phyloP scores from a whole-genome alignment of 2,888 invertebrate species.

The Pachydiplax longipennis region DNA sequence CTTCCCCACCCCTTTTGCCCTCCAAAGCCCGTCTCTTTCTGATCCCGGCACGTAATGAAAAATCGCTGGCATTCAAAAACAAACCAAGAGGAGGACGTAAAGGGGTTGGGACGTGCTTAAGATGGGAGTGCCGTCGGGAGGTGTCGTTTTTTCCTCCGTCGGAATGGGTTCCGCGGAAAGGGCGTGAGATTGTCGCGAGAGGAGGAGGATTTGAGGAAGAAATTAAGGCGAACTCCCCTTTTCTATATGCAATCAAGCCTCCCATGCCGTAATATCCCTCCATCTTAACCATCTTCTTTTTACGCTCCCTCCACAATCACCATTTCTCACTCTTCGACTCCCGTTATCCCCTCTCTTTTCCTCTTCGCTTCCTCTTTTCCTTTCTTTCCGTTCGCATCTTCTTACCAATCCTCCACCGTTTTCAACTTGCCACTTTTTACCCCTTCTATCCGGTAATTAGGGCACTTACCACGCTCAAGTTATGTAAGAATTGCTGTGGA shows the following conservation, averaged over 20 bases:
- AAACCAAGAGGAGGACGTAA: conserved; percentile 7
- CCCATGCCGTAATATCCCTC: neutral
- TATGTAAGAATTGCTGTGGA: too few species aligned
- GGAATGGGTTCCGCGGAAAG: neutral
- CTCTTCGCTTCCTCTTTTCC: neutral
- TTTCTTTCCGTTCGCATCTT: neutral
- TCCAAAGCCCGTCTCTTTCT: conserved; percentile 54
- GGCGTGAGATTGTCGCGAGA: conserved; percentile 28
- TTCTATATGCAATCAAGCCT: conserved; percentile 39
- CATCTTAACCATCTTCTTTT: neutral
- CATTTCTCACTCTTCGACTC: neutral
- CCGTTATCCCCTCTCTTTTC: neutral
- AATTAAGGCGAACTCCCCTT: conserved; percentile 31
- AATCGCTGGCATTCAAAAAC: conserved; percentile 57
- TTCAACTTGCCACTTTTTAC: conserved; percentile 21
- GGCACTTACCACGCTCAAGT: too few species aligned
- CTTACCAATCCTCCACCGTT: neutral
- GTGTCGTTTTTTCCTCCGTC: conserved; percentile 1
- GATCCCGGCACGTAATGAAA: conserved; percentile 75
- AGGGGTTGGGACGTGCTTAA: neutral
- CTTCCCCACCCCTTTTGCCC: neutral
- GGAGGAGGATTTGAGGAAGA: conserved; percentile 29
- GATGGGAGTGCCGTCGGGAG: neutral
- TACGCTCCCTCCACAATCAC: neutral
- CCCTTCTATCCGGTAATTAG: neutral